phyloP scores from a whole-genome alignment of 2,113 vertebrate genomes.

The Psilopogon haemacephalus region DNA sequence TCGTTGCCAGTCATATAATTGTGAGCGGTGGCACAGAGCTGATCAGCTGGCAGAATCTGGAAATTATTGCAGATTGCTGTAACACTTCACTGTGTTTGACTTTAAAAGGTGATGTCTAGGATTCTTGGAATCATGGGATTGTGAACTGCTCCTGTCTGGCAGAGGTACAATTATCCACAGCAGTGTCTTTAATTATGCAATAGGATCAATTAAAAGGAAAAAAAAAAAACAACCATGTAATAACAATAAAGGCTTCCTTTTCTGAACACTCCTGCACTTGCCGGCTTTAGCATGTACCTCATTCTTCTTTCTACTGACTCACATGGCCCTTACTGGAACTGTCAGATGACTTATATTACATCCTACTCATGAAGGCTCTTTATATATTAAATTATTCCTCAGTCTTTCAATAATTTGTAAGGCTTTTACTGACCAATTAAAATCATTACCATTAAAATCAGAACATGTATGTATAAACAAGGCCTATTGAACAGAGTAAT shows the following conservation, averaged over 20 bases:
- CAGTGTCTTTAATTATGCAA: neutral
- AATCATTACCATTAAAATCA: neutral
- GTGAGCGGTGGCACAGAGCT: no score
- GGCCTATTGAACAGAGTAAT: neutral
- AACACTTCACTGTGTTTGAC: rapidly evolving
- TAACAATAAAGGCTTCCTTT: neutral
- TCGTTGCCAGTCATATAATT: rapidly evolving
- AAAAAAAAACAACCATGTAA: neutral
- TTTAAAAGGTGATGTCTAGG: neutral
- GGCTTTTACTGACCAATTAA: neutral
- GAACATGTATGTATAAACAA: rapidly evolving
- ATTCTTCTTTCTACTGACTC: neutral
- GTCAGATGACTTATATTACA: neutral
- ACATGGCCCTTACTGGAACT: neutral
- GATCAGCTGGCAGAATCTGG: neutral
- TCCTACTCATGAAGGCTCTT: neutral
- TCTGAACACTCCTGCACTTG: neutral
- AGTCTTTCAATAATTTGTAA: neutral
- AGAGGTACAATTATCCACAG: neutral
- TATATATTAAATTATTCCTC: neutral
- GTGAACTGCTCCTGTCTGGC: neutral
- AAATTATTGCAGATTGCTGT: neutral
- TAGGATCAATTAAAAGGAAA: neutral
- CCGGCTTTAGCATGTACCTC: neutral
- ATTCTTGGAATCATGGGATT: neutral